phyloP scores from a whole-genome alignment of 2,797 vertebrate species.

The Aldrovandia affinis region DNA sequence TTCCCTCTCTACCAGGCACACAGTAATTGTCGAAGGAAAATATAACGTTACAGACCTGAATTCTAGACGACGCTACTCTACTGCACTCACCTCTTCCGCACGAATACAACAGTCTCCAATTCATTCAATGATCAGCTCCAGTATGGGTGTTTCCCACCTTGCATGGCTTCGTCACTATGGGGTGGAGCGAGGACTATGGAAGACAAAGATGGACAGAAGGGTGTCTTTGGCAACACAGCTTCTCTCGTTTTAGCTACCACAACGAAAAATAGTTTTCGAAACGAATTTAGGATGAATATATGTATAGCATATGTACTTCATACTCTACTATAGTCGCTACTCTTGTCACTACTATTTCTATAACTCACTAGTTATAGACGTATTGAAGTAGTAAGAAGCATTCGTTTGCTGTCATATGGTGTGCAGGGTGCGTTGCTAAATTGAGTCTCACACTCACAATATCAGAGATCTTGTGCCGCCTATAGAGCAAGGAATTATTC shows the following conservation, averaged over 20 bases:
- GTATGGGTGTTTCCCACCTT: conserved; percentile 5
- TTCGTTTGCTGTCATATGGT: neutral
- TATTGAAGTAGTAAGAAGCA: neutral
- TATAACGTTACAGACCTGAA: conserved; percentile 4
- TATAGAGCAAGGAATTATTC: neutral
- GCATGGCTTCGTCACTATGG: neutral
- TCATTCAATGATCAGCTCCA: neutral
- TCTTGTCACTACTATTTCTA: too few relatives aligned
- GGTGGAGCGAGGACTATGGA: neutral
- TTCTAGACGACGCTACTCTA: neutral
- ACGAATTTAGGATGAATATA: neutral
- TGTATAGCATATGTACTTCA: too few relatives aligned
- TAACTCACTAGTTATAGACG: neutral
- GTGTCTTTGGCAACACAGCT: conserved; percentile 3
- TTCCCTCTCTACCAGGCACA: too few relatives aligned
- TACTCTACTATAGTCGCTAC: too few relatives aligned
- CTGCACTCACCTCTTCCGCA: neutral
- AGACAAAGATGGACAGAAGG: neutral
- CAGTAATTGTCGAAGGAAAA: conserved; percentile 4
- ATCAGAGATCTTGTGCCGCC: too few relatives aligned
- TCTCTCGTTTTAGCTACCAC: neutral
- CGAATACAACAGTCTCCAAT: neutral
- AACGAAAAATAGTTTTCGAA: neutral
- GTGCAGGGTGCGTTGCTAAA: neutral
- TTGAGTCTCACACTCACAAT: too few relatives aligned